Evolutionary conservation across 2,797 vertebrate species (phyloP).

Genomic region (Simalia tracyae): DNA sequence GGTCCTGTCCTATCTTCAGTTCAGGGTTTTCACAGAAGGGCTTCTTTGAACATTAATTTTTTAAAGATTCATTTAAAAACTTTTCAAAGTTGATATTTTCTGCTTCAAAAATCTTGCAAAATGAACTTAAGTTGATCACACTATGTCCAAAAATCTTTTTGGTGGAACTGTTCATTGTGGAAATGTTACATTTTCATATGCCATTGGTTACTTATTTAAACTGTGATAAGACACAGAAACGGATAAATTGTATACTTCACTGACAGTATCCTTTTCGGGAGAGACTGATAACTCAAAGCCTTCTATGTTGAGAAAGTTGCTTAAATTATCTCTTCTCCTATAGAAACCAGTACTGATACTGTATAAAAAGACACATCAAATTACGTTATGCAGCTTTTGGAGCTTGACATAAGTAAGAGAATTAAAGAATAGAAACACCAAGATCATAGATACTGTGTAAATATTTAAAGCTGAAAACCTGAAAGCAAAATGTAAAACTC

Average conservation of each 20-base stretch:
- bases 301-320: slow-evolving; percentile 39
- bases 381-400: background rate
- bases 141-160: slow-evolving; percentile 38
- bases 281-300: slow-evolving; percentile 47
- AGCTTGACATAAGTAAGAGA: slow-evolving; percentile 4
- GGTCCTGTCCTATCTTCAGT: background rate
- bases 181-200: slow-evolving; percentile 58
- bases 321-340: slow-evolving; percentile 29
- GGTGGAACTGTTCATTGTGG: slow-evolving; percentile 41
- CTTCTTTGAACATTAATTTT: slow-evolving; percentile 56
- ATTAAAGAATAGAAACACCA: background rate
- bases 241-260: slow-evolving; percentile 41
- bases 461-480: slow-evolving; percentile 15
- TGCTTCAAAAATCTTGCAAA: slow-evolving; percentile 68
- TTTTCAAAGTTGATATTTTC: slow-evolving; percentile 64
- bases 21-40: slow-evolving; percentile 43
- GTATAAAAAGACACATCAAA: background rate
- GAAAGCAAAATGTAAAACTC: slow-evolving; percentile 10
- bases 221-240: slow-evolving; percentile 62
- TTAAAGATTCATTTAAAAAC: slow-evolving; percentile 55
- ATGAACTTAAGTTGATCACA: slow-evolving; percentile 63
- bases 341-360: slow-evolving; percentile 18
- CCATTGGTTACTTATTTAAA: slow-evolving; percentile 68
- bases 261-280: slow-evolving; percentile 54
- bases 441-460: background rate